Percentiles rank a stretch among this genome's conserved stretches.
These are phyloP conservation scores for Xenopus laevis DNA, from an alignment of 2,113 vertebrate genomes.

Conservation along the genomic window DNA sequence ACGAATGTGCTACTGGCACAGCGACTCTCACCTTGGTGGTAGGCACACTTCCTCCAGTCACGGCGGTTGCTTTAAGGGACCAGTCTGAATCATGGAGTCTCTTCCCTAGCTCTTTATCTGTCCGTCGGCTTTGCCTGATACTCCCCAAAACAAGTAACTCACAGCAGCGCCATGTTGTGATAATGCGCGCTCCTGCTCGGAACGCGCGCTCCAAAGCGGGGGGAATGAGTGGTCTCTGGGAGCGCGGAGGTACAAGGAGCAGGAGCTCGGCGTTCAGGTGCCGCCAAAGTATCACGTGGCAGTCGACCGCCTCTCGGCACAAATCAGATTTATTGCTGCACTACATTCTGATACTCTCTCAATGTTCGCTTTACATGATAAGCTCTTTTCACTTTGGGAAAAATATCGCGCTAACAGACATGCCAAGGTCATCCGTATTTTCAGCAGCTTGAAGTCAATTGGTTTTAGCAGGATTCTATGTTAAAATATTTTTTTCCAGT, in stretches of 20 bases:
- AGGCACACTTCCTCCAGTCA: neutral
- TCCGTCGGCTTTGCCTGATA: neutral
- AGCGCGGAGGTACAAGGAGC: too few relatives aligned
- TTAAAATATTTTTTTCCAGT: too few relatives aligned
- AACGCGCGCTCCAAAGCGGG: neutral
- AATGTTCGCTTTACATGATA: too few relatives aligned
- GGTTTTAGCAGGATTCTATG: too few relatives aligned
- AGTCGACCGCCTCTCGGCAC: neutral
- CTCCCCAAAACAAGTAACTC: constrained; percentile 7
- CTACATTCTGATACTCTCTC: too few relatives aligned
- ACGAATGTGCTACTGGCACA: too few relatives aligned
- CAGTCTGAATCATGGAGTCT: neutral
- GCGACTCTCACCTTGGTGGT: neutral
- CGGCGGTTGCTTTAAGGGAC: neutral
- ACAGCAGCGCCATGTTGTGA: constrained; percentile 32
- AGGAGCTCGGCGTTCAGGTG: neutral
- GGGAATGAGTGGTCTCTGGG: neutral
- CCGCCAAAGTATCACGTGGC: neutral
- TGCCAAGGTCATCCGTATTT: too few relatives aligned
- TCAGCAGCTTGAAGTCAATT: too few relatives aligned
- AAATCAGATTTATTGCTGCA: too few relatives aligned
- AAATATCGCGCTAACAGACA: too few relatives aligned
- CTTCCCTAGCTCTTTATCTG: neutral
- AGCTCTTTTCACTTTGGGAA: too few relatives aligned
- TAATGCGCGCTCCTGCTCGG: constrained; percentile 19